phyloP scores from a whole-genome alignment of 2,888 invertebrate species.

The Stenodema calcarata region DNA sequence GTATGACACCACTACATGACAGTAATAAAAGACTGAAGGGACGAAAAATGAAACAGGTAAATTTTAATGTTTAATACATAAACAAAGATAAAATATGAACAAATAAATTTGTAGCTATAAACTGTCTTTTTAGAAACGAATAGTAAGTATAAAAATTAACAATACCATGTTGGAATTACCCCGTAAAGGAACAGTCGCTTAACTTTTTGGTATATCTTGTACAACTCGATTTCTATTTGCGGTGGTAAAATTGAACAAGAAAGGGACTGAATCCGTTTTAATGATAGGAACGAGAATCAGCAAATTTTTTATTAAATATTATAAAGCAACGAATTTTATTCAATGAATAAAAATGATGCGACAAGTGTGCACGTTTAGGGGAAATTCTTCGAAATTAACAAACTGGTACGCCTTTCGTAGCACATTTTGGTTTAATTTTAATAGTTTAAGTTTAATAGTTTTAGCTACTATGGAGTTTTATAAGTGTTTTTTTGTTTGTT shows the following conservation, averaged over 20 bases:
- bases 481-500: neutral
- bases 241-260: neutral
- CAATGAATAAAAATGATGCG: neutral
- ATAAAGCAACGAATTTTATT: neutral
- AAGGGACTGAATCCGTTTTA: neutral
- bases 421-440: neutral
- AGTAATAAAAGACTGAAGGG: neutral
- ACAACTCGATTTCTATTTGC: neutral
- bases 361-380: neutral
- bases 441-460: neutral
- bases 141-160: slow-evolving; percentile 30
- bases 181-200: neutral
- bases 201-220: neutral
- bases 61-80: neutral
- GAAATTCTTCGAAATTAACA: neutral
- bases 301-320: neutral
- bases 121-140: slow-evolving; percentile 12
- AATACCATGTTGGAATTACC: slow-evolving; percentile 14
- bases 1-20: too few species aligned
- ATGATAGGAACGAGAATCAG: neutral
- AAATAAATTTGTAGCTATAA: neutral
- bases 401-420: neutral
- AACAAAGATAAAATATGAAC: slow-evolving; percentile 27
- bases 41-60: neutral
- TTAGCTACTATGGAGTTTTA: slow-evolving; percentile 5